Conservation (phyloP, 2,797 vertebrate genomes). For the Bradypus variegatus region DNA sequence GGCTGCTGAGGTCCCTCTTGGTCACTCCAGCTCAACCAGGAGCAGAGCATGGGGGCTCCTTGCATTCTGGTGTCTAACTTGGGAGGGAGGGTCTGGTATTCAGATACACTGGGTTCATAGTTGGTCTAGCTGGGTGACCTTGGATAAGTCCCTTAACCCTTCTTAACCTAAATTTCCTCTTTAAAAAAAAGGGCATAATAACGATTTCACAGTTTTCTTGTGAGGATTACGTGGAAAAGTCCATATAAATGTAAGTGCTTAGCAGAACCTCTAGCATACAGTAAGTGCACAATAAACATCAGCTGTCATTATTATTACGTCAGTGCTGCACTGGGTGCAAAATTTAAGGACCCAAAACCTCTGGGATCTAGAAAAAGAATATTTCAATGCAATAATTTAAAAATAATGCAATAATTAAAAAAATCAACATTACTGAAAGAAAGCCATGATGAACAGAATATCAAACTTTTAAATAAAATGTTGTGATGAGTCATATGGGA, state of each 20-base stretch:
- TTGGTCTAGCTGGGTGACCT: background rate
- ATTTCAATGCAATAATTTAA: background rate
- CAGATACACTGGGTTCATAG: background rate
- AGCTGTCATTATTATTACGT: background rate
- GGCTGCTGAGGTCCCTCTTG: background rate
- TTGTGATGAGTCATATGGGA: background rate
- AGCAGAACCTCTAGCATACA: background rate
- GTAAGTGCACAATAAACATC: background rate
- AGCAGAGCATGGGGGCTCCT: background rate
- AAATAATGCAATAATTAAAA: background rate
- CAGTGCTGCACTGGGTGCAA: background rate
- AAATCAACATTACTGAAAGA: background rate
- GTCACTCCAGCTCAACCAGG: background rate
- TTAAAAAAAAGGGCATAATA: background rate
- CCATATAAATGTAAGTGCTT: background rate
- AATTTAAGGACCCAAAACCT: background rate
- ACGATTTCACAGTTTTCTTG: background rate
- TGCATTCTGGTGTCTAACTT: background rate
- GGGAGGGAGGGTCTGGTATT: background rate
- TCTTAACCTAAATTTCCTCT: background rate
- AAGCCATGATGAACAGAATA: background rate
- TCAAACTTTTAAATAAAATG: background rate
- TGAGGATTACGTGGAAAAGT: background rate
- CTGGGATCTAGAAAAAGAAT: constrained; percentile 36
- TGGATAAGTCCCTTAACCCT: background rate